Evolutionary conservation across 2,888 invertebrate species (phyloP).

Genomic region (Drosophila setosimentum): DNA sequence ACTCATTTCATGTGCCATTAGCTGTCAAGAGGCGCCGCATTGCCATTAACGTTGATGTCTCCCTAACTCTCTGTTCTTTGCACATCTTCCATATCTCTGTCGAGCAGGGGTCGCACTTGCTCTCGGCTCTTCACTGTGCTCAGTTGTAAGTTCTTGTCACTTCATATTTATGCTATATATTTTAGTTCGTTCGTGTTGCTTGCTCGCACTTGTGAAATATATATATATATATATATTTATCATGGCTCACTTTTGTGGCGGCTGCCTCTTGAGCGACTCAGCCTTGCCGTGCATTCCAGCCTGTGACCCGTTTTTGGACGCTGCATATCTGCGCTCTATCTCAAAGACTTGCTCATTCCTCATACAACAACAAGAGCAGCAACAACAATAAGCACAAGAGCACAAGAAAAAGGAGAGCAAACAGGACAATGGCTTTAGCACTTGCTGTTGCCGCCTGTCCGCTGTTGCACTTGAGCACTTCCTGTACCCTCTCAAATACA

Average conservation of each 20-base stretch:
- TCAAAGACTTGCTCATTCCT: constrained; percentile 59
- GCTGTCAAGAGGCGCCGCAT: constrained; percentile 61
- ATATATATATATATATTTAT: constrained; percentile 49
- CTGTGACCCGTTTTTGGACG: constrained; percentile 52
- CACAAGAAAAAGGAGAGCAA: constrained; percentile 31
- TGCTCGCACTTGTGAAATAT: constrained; percentile 26
- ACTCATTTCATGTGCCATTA: constrained; percentile 81
- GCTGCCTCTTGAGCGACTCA: constrained; percentile 39
- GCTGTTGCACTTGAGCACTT: constrained; percentile 76
- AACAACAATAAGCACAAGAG: not conserved
- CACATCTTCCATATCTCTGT: not conserved
- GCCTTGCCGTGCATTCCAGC: constrained; percentile 44
- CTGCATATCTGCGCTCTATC: constrained; percentile 62
- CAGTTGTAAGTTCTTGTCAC: constrained; percentile 38
- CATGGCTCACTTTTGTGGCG: constrained; percentile 65
- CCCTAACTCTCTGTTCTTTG: not conserved
- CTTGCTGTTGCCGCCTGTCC: constrained; percentile 57
- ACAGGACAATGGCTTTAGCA: constrained; percentile 71
- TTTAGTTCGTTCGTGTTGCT: constrained; percentile 36
- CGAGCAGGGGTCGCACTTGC: constrained; percentile 9
- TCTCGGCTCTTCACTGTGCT: constrained; percentile 6
- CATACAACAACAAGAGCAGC: constrained; percentile 10
- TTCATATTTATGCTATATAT: constrained; percentile 67
- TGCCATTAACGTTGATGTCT: constrained; percentile 44
- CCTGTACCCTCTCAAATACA: constrained; percentile 56